These are phyloP conservation scores for Escarpia spicata DNA, from an alignment of 2,888 invertebrate species.

Conservation along the genomic window DNA sequence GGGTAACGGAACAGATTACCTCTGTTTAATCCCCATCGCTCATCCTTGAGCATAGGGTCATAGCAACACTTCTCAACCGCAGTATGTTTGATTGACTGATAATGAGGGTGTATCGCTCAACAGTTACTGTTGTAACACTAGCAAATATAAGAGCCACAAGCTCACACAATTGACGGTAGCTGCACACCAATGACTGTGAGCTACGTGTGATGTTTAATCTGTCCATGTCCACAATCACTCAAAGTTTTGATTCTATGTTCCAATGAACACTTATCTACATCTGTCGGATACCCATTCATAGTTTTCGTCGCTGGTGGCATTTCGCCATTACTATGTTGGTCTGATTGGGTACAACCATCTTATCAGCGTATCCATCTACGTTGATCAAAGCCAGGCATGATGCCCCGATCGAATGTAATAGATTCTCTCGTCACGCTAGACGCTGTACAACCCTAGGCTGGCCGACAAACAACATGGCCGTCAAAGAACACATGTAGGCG, in stretches of 20 bases:
- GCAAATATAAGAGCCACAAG: no score
- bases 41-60: no score
- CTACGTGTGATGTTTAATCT: background rate
- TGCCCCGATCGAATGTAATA: background rate
- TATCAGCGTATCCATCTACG: background rate
- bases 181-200: no score
- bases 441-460: background rate
- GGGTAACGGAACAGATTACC: no score
- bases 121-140: no score
- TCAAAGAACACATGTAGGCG: no score
- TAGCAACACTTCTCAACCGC: no score
- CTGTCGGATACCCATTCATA: background rate
- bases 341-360: background rate
- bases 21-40: no score
- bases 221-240: background rate
- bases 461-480: background rate
- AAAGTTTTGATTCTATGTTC: no score
- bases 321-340: background rate
- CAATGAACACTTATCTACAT: background rate
- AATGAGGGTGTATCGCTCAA: no score
- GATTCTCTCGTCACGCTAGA: background rate
- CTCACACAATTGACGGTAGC: no score
- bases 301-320: background rate
- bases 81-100: no score
- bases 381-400: background rate